Base-by-base conservation (phyloP, 2,888 invertebrate genomes). In the Calliopum simillimum region DNA sequence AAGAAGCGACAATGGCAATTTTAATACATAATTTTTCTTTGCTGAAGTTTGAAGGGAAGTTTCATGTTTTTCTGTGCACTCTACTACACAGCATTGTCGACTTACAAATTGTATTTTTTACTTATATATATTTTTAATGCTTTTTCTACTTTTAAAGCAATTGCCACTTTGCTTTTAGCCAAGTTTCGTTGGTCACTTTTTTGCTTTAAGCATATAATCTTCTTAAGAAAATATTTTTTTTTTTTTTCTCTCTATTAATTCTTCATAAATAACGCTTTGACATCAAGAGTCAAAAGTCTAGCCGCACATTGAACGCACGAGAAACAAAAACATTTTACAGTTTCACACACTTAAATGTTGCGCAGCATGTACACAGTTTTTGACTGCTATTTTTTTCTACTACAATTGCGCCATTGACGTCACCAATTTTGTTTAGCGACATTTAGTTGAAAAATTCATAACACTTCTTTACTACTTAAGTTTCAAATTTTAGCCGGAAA, bases 281-380 rank as follows among this genome's bases (percentile, higher is more conserved):
- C 62, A 67, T 62, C 56, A 59, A 71, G 68, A 62, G 71, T 70
- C 70, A 71, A 70, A 73, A 71, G 73, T 73, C 65, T 49, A 46
- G 70, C 68, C 53, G 69, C 16, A 46, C 41, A 58, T 25, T 43
- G 2, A 44, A 47, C 19, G 41, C 41, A 59, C 59, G 43, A 14
- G 14, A 25, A 25, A 47, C 47, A n/a, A 23, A n/a, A 47, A 46
- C 13, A 8, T 23, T 63, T 63, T 49, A 25, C 62, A 47, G 62
- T n/a, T 63, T 62, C 49, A 47, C 62, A 49, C 62, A 49, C n/a
- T n/a, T 47, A 23, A 33, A 21, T 49, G 47, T 33, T 47, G 14
- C 49, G 23, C 23, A 23, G 16, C 33, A 41, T 16, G 43, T 33
- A n/a, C n/a, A n/a, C n/a, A 33, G 33, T 33, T n/a, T 59, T 14